These are phyloP conservation scores for Torymus tubicola DNA, from an alignment of 2,888 invertebrate genomes.

Conservation along the genomic window DNA sequence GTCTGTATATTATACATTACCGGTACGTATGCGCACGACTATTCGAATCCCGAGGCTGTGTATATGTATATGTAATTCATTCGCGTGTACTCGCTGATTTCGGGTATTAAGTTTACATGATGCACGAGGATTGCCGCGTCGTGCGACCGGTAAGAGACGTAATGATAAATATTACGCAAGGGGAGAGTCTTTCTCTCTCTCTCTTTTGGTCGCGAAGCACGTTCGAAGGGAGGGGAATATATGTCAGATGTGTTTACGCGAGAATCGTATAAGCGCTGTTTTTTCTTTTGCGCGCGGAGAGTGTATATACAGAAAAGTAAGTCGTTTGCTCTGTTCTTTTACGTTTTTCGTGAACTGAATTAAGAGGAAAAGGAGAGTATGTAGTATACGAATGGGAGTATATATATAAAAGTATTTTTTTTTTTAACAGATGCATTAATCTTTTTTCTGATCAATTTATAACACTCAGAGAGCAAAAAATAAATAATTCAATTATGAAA, in stretches of 20 bases:
- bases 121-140: conserved; percentile 6
- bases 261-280: not conserved
- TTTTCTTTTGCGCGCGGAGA: not conserved
- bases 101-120: not conserved
- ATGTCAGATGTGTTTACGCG: not conserved
- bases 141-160: conserved; percentile 6
- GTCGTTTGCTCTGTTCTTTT: not conserved
- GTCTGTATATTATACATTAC: not conserved
- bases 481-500: too few relatives aligned
- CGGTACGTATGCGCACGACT: not conserved
- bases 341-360: too few relatives aligned
- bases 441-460: too few relatives aligned
- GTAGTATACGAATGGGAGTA: too few relatives aligned
- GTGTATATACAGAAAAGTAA: not conserved
- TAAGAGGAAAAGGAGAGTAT: too few relatives aligned
- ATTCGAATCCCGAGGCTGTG: conserved; percentile 13
- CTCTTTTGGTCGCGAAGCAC: too few relatives aligned
- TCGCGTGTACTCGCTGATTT: conserved; percentile 1
- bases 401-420: too few relatives aligned
- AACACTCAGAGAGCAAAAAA: too few relatives aligned
- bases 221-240: too few relatives aligned
- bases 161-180: conserved; percentile 34
- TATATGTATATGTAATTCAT: not conserved
- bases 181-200: too few relatives aligned
- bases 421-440: too few relatives aligned